Evolutionary conservation across 2,888 invertebrate genomes (phyloP), one percentile per base, ranked within the genome.

Genomic region (Disparrhopalites patrizii): DNA sequence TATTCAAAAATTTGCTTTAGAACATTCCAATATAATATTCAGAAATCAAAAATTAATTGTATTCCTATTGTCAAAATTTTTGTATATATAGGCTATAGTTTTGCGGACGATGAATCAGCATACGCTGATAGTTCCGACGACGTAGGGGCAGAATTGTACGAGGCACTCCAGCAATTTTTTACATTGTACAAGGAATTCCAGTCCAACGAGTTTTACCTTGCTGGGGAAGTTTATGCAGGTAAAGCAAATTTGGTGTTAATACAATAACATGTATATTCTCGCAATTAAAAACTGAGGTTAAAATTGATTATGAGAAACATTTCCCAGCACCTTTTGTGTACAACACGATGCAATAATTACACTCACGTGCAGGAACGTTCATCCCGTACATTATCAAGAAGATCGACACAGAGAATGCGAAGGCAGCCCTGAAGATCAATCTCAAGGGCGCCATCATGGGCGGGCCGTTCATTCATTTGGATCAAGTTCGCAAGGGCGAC

Each of bases 141-240:
- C 25, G 47, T 23, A 20, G 47, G 23, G 3, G 3, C 20, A 7
- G 15, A 47, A n/a, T 13, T 47, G 3, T 13, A 47, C 20, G 47
- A 47, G 25, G 47, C 93, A 2, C 79, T 82, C 50, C 95, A 95
- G 78, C 47, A 47, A 23, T 90, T 95, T 78, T 93, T 92, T 78
- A 81, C 85, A 71, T 77, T 95, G 0, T 95, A 93, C 78, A 87
- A 88, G 0, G 86, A 90, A 75, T 80, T 88, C 28, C 85, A 85
- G 76, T 77, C 81, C 0, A 88, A 88, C 75, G 87, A 88, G 57
- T 93, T 95, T 78, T 95, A 86, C 81, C 85, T 92, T 0, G 87
- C 90, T 0, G 95, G 95, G 0, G 94, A 95, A 81, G 92, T 91
- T 0, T 93, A 93, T 47, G 47, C 47, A 2, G 47, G 47, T 47